Conservation (phyloP, 2,113 vertebrate species). For the Scopus umbretta region DNA sequence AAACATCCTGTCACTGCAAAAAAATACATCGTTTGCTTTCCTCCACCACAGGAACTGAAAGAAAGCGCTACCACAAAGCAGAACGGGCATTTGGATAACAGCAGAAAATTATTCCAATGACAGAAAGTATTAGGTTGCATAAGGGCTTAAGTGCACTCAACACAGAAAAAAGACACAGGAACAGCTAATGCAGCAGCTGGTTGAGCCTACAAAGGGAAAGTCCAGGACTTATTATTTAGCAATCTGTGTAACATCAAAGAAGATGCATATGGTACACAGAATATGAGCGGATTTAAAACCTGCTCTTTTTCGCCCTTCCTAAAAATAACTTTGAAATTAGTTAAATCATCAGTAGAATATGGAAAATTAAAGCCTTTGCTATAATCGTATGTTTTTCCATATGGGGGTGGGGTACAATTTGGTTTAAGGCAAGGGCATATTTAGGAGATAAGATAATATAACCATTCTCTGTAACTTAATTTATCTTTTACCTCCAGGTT, state of each 20-base stretch:
- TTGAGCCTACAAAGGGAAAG: not conserved
- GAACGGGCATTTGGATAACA: not conserved
- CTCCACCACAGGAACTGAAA: not conserved
- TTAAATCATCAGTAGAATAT: not conserved
- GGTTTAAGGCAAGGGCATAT: not conserved
- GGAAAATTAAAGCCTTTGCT: not conserved
- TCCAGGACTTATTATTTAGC: not conserved
- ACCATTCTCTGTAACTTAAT: not conserved
- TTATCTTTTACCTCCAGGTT: not conserved
- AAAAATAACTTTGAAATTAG: not conserved
- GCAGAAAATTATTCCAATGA: not conserved
- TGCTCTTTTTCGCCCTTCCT: not conserved
- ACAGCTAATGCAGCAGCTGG: not conserved
- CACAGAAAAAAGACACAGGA: not conserved
- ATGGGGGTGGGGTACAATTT: not conserved
- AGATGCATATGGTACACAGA: not conserved
- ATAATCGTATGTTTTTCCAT: not conserved
- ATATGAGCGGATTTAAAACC: not conserved
- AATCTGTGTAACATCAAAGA: not conserved
- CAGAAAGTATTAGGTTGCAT: not conserved
- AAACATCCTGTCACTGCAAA: not conserved
- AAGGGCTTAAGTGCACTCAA: not conserved
- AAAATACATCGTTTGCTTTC: not conserved
- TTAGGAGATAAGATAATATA: not conserved
- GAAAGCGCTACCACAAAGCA: accelerated